Evolutionary conservation across 2,888 invertebrate species (phyloP).

Genomic region (Panopea generosa): DNA sequence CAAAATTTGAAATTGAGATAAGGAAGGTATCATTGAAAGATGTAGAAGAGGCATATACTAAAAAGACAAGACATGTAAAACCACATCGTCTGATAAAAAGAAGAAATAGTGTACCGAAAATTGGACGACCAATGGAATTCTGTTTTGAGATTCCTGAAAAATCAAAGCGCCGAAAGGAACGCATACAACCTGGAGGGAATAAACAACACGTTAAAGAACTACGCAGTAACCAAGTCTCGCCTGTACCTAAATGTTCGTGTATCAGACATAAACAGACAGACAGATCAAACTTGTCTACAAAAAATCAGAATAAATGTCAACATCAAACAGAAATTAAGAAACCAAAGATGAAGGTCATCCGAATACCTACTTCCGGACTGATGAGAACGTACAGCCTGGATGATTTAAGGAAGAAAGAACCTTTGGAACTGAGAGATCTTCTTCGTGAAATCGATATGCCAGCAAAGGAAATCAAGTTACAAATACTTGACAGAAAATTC

Average conservation of each 20-base stretch:
- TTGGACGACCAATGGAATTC: slow-evolving; percentile 37
- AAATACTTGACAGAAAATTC: slow-evolving; percentile 59
- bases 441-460: slow-evolving; percentile 56
- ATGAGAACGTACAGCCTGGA: slow-evolving; percentile 52
- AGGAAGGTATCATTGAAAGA: slow-evolving; percentile 37
- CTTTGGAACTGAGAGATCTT: slow-evolving; percentile 50
- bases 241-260: slow-evolving; percentile 41
- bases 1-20: slow-evolving; percentile 33
- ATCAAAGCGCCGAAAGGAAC: slow-evolving; percentile 26
- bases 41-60: slow-evolving; percentile 10
- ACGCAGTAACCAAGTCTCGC: slow-evolving; percentile 15
- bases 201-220: slow-evolving; percentile 12
- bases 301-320: slow-evolving; percentile 16
- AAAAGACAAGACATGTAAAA: background rate
- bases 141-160: slow-evolving; percentile 52
- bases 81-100: slow-evolving; percentile 20
- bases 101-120: slow-evolving; percentile 49
- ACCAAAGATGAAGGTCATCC: slow-evolving; percentile 43
- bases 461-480: slow-evolving; percentile 63
- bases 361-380: slow-evolving; percentile 43
- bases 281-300: background rate
- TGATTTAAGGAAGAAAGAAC: slow-evolving; percentile 35
- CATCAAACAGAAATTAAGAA: slow-evolving; percentile 36
- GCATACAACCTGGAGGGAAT: slow-evolving; percentile 16
- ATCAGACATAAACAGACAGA: slow-evolving; percentile 7